Conservation (phyloP, 1,140 invertebrate genomes). For the Cephus cinctus region DNA sequence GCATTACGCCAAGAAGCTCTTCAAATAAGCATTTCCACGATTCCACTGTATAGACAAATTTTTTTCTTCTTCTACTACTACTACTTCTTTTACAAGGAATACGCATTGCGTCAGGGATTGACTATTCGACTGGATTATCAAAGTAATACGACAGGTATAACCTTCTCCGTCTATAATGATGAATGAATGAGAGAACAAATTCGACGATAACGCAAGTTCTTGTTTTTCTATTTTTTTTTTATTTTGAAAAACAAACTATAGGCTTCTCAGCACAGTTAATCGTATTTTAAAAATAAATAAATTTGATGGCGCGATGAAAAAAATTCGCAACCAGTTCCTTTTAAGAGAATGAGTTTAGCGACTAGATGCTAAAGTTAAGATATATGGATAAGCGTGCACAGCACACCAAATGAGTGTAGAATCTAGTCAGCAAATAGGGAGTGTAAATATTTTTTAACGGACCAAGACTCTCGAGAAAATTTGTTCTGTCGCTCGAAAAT, state of each 20-base stretch:
- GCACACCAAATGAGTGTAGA: slow-evolving; percentile 27
- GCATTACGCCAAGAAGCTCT: slow-evolving; percentile 81
- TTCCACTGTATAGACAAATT: neutral
- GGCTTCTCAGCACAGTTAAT: slow-evolving; percentile 8
- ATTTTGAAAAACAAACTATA: neutral
- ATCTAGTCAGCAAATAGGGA: slow-evolving; percentile 28
- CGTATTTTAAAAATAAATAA: slow-evolving; percentile 1
- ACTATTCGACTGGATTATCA: no score
- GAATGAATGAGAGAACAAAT: neutral
- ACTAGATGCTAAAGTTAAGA: slow-evolving; percentile 15
- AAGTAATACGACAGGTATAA: no score
- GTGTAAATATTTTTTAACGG: slow-evolving; percentile 9
- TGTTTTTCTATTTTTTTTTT: neutral
- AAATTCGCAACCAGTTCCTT: neutral
- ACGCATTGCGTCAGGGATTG: no score
- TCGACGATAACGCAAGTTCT: neutral
- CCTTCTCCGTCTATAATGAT: no score
- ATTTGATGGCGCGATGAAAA: slow-evolving; percentile 19
- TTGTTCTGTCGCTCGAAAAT: neutral
- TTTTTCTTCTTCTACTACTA: neutral
- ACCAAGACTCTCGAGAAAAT: slow-evolving; percentile 21
- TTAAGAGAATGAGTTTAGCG: slow-evolving; percentile 11
- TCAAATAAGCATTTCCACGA: slow-evolving; percentile 60
- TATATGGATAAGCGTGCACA: neutral
- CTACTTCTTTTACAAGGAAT: no score